These are phyloP conservation scores for Notarius lentiginosus DNA, from an alignment of 2,113 vertebrate genomes.

Conservation along the genomic window DNA sequence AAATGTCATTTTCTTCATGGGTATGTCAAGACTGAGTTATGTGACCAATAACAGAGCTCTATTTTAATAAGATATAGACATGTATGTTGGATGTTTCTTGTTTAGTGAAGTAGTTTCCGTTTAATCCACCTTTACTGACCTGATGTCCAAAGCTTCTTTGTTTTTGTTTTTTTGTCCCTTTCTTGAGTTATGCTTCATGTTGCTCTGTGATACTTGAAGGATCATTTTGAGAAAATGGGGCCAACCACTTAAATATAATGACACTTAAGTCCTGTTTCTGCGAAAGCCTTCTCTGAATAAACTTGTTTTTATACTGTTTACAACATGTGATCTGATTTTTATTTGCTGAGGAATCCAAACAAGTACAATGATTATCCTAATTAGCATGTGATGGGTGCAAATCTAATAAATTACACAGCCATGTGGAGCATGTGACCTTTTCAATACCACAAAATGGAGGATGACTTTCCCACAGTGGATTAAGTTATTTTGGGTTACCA, in stretches of 20 bases:
- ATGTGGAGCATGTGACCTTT: constrained; percentile 29
- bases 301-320: constrained; percentile 55
- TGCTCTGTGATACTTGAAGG: constrained; percentile 49
- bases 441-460: not conserved
- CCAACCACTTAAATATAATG: constrained; percentile 31
- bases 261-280: constrained; percentile 39
- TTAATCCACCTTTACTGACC: constrained; percentile 29
- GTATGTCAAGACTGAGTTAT: constrained; percentile 29
- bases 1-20: constrained; percentile 9
- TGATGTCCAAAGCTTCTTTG: constrained; percentile 23
- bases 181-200: constrained; percentile 14
- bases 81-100: constrained; percentile 41
- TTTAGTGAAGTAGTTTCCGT: constrained; percentile 47
- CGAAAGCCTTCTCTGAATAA: constrained; percentile 57
- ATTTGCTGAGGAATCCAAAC: constrained; percentile 17
- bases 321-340: constrained; percentile 22
- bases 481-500: constrained; percentile 14
- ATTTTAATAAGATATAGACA: constrained; percentile 39
- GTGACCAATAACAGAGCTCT: constrained; percentile 42
- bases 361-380: not conserved
- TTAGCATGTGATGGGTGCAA: not conserved
- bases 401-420: not conserved
- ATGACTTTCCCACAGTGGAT: constrained; percentile 14
- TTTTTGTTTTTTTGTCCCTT: constrained; percentile 10
- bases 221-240: constrained; percentile 39